Percentiles rank a stretch among this genome's conserved stretches.
Conservation (phyloP, 92 coral and sea anemone species). For the Virgularia gustaviana region DNA sequence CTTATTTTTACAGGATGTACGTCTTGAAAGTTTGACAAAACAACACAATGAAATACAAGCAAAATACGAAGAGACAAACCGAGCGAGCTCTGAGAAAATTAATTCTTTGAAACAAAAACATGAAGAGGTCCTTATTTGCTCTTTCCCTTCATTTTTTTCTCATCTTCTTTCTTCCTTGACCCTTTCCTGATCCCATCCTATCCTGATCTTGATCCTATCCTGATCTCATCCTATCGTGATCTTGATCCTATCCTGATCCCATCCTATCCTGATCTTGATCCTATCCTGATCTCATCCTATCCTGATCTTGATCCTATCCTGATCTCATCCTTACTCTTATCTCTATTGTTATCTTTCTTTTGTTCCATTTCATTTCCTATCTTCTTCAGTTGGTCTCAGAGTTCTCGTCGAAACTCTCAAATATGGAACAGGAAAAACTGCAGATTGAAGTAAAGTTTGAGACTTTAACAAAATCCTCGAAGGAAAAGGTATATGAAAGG, state of each 20-base stretch:
- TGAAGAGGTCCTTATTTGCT: conserved; percentile 54
- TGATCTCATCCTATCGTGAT: no score
- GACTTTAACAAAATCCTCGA: conserved; percentile 4
- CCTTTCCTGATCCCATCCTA: no score
- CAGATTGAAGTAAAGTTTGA: conserved; percentile 25
- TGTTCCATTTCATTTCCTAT: not conserved
- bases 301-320: no score
- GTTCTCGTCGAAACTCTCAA: not conserved
- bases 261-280: no score
- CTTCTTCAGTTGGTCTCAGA: not conserved
- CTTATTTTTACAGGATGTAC: not conserved
- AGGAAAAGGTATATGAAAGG: conserved; percentile 2
- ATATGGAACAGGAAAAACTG: conserved; percentile 14
- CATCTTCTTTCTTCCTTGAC: no score
- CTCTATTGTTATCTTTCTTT: not conserved
- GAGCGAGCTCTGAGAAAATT: conserved; percentile 55
- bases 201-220: no score
- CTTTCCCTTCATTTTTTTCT: no score
- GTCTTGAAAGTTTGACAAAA: not conserved
- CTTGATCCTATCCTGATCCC: no score
- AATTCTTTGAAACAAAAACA: conserved; percentile 59
- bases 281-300: no score
- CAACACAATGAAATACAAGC: conserved; percentile 1
- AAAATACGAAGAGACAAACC: conserved; percentile 1
- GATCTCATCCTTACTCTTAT: no score